Evolutionary conservation across 2,888 invertebrate genomes (phyloP).

Genomic region (Limenitis camilla): DNA sequence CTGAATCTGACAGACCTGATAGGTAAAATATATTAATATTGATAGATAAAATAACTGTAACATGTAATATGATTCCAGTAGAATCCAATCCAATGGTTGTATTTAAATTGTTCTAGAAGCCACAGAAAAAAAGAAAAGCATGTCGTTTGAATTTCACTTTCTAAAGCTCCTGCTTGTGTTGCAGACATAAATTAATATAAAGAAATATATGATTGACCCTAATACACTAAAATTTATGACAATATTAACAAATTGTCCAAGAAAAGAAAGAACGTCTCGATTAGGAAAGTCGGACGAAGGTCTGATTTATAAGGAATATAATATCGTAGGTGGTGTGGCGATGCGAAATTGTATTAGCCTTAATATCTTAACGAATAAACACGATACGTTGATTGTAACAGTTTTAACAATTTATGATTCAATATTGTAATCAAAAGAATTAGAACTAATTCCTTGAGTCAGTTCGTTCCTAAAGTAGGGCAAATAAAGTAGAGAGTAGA

Average conservation of each 20-base stretch:
- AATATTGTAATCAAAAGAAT: too few species aligned
- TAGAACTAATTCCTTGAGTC: too few species aligned
- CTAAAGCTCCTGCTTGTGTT: not conserved
- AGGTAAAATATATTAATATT: slow-evolving; percentile 63
- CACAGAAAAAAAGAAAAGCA: too few species aligned
- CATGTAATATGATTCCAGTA: not conserved
- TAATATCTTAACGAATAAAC: slow-evolving; percentile 41
- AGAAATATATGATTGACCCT: slow-evolving; percentile 3
- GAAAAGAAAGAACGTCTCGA: slow-evolving; percentile 5
- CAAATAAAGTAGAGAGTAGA: too few species aligned
- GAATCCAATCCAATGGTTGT: too few species aligned
- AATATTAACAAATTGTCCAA: slow-evolving; percentile 7
- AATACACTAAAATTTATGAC: not conserved
- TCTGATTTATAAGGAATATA: slow-evolving; percentile 33
- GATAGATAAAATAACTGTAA: not conserved
- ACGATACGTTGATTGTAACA: too few species aligned
- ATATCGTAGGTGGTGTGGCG: slow-evolving; percentile 43
- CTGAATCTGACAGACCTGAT: slow-evolving; percentile 86
- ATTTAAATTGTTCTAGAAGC: too few species aligned
- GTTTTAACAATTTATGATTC: too few species aligned
- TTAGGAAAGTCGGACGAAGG: slow-evolving; percentile 13
- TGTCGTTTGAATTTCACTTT: too few species aligned
- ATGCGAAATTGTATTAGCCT: slow-evolving; percentile 43
- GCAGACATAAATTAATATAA: not conserved
- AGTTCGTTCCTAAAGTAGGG: too few species aligned